Percentiles rank a stretch among this genome's conserved stretches.
Evolutionary conservation across 2,113 vertebrate genomes (phyloP).

Genomic region (Macroglossus sobrinus): DNA sequence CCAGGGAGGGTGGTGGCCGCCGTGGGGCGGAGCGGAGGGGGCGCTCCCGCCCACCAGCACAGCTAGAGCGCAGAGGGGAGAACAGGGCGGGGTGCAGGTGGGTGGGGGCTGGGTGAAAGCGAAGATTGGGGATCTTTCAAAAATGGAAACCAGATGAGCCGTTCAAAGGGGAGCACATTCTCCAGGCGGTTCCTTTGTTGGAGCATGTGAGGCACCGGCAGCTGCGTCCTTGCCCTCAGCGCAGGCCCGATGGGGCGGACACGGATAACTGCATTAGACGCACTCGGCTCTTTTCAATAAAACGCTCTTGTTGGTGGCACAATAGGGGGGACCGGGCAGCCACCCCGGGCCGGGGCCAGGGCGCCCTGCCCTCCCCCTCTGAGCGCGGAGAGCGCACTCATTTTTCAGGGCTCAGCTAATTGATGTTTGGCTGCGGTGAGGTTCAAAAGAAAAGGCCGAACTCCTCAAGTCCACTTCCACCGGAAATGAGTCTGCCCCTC

Average conservation of each 20-base stretch:
- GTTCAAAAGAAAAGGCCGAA: slow-evolving; percentile 46
- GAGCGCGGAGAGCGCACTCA: background rate
- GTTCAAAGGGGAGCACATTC: slow-evolving; percentile 67
- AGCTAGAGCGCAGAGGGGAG: background rate
- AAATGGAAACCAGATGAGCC: slow-evolving; percentile 69
- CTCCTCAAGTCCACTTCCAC: slow-evolving; percentile 57
- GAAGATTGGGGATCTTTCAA: slow-evolving; percentile 71
- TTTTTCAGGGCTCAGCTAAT: slow-evolving; percentile 68
- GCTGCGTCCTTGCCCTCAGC: slow-evolving; percentile 63
- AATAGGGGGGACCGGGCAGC: slow-evolving; percentile 59
- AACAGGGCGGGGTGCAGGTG: background rate
- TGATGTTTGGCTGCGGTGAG: slow-evolving; percentile 14
- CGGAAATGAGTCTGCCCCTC: slow-evolving; percentile 27
- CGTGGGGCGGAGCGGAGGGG: background rate
- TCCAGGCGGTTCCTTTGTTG: slow-evolving; percentile 68
- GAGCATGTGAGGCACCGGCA: slow-evolving; percentile 58
- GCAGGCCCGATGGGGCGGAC: slow-evolving; percentile 53
- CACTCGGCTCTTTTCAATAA: slow-evolving; percentile 76
- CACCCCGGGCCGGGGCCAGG: slow-evolving; percentile 27
- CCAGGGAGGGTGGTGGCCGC: background rate
- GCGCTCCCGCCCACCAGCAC: background rate
- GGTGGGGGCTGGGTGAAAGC: slow-evolving; percentile 47
- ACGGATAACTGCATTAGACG: slow-evolving; percentile 64
- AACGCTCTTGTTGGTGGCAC: slow-evolving; percentile 65
- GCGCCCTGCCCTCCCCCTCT: background rate